These are phyloP conservation scores for Mustelus asterias DNA, from an alignment of 2,113 vertebrate genomes.

Conservation along the genomic window DNA sequence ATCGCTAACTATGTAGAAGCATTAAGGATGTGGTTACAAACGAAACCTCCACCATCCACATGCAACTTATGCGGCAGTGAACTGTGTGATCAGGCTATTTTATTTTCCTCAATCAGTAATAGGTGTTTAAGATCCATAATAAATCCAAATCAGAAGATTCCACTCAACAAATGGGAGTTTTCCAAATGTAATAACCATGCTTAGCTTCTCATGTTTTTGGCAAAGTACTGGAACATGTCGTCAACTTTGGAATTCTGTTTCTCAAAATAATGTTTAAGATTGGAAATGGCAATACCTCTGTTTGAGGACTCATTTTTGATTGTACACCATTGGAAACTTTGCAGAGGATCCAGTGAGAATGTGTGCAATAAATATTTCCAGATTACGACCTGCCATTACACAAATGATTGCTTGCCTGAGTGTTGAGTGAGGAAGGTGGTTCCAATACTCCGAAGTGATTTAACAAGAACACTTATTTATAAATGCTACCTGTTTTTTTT, in stretches of 20 bases:
- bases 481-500: conserved; percentile 11
- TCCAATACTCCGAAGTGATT: not conserved
- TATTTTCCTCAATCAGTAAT: not conserved
- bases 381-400: not conserved
- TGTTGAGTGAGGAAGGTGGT: not conserved
- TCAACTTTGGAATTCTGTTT: not conserved
- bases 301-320: not conserved
- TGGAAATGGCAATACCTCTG: not conserved
- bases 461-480: not conserved
- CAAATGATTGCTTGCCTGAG: not conserved
- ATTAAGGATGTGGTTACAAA: not conserved
- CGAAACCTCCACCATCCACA: not conserved
- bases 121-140: not conserved
- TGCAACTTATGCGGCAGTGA: not conserved
- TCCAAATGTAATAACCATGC: not conserved
- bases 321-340: not conserved
- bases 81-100: not conserved
- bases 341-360: not conserved
- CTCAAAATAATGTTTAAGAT: not conserved
- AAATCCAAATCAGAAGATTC: not conserved
- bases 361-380: not conserved
- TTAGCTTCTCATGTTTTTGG: not conserved
- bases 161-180: not conserved
- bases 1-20: not conserved
- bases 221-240: not conserved